Conservation (phyloP, 2,113 vertebrate genomes). For the Scortum barcoo region DNA sequence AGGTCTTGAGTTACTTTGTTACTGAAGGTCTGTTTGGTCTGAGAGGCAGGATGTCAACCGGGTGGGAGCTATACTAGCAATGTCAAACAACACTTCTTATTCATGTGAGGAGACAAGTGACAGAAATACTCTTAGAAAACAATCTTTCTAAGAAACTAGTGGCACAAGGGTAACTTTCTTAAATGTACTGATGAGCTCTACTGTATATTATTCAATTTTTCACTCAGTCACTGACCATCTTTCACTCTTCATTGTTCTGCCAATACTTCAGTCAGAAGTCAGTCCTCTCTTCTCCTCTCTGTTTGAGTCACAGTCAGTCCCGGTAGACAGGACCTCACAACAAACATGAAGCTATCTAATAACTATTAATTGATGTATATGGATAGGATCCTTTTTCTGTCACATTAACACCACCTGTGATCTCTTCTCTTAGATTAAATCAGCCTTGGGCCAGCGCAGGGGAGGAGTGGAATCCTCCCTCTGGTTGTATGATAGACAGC, state of each 20-base stretch:
- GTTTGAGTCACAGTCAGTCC: neutral
- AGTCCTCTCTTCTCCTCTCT: no score
- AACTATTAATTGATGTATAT: constrained; percentile 15
- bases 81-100: neutral
- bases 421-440: constrained; percentile 27
- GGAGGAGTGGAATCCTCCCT: neutral
- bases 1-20: no score
- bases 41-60: no score
- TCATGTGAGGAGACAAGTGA: no score
- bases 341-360: neutral
- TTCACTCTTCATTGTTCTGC: neutral
- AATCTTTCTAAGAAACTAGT: neutral
- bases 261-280: neutral
- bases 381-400: constrained; percentile 22
- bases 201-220: neutral
- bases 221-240: neutral
- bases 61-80: neutral
- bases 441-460: constrained; percentile 10
- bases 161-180: neutral
- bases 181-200: neutral
- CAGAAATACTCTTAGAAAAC: neutral
- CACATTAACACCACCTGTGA: neutral
- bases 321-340: constrained; percentile 5
- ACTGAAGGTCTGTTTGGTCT: no score
- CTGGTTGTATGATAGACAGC: constrained; percentile 14